A percentile compares a stretch with the other conserved stretches of the same genome.
These are phyloP conservation scores for Chrysopilus asiliformis DNA, from an alignment of 2,888 invertebrate species.

Conservation along the genomic window DNA sequence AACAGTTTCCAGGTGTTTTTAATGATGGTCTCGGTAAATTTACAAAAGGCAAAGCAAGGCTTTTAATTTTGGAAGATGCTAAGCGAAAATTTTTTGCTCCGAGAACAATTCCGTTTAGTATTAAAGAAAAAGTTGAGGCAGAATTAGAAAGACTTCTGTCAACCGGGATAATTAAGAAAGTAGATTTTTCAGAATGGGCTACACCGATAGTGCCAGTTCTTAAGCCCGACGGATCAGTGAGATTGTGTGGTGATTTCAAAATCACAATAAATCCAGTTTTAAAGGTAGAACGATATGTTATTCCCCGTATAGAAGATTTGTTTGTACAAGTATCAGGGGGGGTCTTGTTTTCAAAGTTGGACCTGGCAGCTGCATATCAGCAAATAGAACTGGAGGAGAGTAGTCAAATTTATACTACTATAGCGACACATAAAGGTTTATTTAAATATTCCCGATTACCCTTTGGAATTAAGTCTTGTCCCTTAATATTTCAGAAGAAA, in stretches of 20 bases:
- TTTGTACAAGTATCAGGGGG: slow-evolving; percentile 4
- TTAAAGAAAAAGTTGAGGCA: slow-evolving; percentile 12
- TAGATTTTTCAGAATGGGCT: slow-evolving; percentile 19
- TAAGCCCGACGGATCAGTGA: slow-evolving; percentile 19
- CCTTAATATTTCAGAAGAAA: slow-evolving; percentile 1
- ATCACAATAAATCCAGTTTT: slow-evolving; percentile 3
- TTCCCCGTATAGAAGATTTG: slow-evolving; percentile 6
- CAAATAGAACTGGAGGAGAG: slow-evolving; percentile 5
- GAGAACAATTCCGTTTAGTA: slow-evolving; percentile 14
- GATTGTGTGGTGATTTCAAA: slow-evolving; percentile 7
- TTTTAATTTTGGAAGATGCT: slow-evolving; percentile 11
- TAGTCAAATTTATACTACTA: not conserved
- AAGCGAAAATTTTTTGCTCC: slow-evolving; percentile 14
- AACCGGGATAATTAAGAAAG: slow-evolving; percentile 15
- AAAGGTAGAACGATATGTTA: not conserved
- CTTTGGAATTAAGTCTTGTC: slow-evolving; percentile 3
- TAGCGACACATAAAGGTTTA: slow-evolving; percentile 2
- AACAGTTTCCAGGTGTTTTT: slow-evolving; percentile 4
- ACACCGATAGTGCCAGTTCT: slow-evolving; percentile 24
- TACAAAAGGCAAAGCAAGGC: slow-evolving; percentile 4
- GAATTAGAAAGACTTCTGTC: too few species aligned
- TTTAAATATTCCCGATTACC: slow-evolving; percentile 2
- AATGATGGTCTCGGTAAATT: slow-evolving; percentile 3
- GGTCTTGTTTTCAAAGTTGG: slow-evolving; percentile 1
- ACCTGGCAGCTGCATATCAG: slow-evolving; percentile 3